Base-by-base conservation (phyloP, 2,888 invertebrate genomes). In the Drosophila anomalata region DNA sequence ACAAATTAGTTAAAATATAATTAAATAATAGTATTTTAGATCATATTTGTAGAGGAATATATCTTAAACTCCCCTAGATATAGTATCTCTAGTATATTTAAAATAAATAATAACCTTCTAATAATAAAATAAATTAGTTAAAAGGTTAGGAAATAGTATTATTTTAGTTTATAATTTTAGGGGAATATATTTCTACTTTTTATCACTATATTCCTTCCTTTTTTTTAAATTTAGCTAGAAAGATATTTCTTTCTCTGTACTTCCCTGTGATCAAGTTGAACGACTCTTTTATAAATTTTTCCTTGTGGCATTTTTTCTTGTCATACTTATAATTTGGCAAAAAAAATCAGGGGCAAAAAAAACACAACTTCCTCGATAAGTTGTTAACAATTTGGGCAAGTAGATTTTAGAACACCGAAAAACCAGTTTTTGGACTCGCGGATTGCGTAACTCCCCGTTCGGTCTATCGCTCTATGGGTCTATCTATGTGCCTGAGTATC, bases 211-310 rank as follows among this genome's bases (percentile, higher is more conserved):
- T n/a, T n/a, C n/a, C n/a, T n/a, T n/a, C n/a, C n/a, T n/a, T n/a
- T n/a, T n/a, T n/a, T n/a, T n/a, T n/a, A n/a, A n/a, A n/a, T 24
- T 26, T 26, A 2, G 12, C 5, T 36, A n/a, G 12, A 12, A 12
- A 17, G 1, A 17, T 17, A 22, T 57, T 29, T 22, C 41, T 12
- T 20, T 8, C 46, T 12, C 4, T 12, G 39, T 65, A 71, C 66
- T 72, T 75, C 55, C 39, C 48, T 42, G 59, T 42, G 59, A 62
- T 61, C 52, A 77, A 78, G 87, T 88, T 87, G 87, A 88, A 87
- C 87, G 87, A 88, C 88, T 80, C 79, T 83, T 87, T 76, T 74
- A 77, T 65, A 78, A 61, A 79, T 81, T 80, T 87, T 88, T 87
- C 88, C 87, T 87, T 87, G 83, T 80, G 62, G 60, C 22, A 67